phyloP scores from a whole-genome alignment of 2,113 vertebrate species.

The Blennius ocellaris region DNA sequence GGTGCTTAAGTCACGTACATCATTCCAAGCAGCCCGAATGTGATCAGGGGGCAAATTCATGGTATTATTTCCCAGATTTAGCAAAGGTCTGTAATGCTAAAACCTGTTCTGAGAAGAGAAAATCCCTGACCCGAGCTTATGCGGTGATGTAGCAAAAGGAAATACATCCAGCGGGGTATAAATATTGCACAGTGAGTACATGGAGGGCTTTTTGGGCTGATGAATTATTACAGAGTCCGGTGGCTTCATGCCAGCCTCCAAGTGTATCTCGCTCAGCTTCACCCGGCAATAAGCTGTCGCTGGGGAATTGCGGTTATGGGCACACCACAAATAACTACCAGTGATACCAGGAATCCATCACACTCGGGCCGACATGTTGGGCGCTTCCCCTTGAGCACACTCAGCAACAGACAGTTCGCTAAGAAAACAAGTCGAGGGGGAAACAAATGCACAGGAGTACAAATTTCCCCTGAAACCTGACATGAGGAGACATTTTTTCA shows the following conservation, averaged over 20 bases:
- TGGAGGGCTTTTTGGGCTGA: constrained; percentile 70
- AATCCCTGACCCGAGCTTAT: constrained; percentile 48
- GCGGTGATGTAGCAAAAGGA: constrained; percentile 48
- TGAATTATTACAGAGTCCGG: constrained; percentile 78
- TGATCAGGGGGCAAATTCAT: constrained; percentile 21
- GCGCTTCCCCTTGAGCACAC: constrained; percentile 32
- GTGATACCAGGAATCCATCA: constrained; percentile 63
- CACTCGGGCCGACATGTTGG: constrained; percentile 46
- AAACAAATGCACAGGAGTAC: too few relatives aligned
- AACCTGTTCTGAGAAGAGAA: constrained; percentile 29
- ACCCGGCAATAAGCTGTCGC: constrained; percentile 62
- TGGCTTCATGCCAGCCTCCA: constrained; percentile 63
- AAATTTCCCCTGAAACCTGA: too few relatives aligned
- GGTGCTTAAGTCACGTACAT: neutral
- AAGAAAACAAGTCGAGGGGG: neutral
- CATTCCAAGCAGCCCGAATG: constrained; percentile 9
- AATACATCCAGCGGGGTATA: constrained; percentile 72
- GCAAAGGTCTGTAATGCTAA: constrained; percentile 38
- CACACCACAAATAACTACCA: constrained; percentile 59
- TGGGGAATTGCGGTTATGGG: constrained; percentile 66
- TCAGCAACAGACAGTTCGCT: constrained; percentile 12
- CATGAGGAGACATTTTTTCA: too few relatives aligned
- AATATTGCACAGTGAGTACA: constrained; percentile 79
- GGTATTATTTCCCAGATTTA: constrained; percentile 47
- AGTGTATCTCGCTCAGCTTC: constrained; percentile 64